Conservation (phyloP, 2,888 invertebrate genomes). For the Merodon equestris region DNA sequence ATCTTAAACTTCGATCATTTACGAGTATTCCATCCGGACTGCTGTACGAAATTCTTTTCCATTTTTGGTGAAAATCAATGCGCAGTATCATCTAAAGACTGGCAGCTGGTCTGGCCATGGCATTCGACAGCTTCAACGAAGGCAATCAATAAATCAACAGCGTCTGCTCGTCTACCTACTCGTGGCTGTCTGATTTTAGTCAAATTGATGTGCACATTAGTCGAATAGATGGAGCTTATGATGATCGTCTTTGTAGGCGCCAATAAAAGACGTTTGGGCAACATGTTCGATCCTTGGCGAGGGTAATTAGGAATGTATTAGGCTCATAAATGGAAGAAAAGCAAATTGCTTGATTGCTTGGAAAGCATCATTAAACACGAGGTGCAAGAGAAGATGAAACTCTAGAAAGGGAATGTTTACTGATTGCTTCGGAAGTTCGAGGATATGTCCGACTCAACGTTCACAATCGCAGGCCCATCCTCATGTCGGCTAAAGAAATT, state of each 20-base stretch:
- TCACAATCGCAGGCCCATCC: no score
- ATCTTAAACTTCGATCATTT: conserved; percentile 33
- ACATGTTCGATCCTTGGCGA: neutral
- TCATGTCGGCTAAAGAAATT: no score
- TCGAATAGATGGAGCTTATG: conserved; percentile 46
- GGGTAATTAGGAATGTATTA: conserved; percentile 6
- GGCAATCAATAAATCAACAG: no score
- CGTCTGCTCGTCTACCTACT: neutral
- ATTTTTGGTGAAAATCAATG: conserved; percentile 61
- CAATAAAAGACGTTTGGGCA: no score
- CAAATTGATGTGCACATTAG: conserved; percentile 60
- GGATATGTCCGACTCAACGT: no score
- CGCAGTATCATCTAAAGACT: conserved; percentile 45
- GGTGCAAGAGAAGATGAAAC: no score
- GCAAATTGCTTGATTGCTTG: no score
- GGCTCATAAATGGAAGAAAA: neutral
- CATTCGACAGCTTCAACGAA: conserved; percentile 10
- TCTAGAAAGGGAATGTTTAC: no score
- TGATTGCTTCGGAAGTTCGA: no score
- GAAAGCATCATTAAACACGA: no score
- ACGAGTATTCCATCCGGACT: conserved; percentile 12
- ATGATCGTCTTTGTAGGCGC: no score
- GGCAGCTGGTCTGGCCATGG: conserved; percentile 12
- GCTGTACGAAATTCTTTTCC: conserved; percentile 58
- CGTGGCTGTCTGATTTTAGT: conserved; percentile 42